Conservation (phyloP, 2,888 invertebrate species). For the Platycheirus rosarum region DNA sequence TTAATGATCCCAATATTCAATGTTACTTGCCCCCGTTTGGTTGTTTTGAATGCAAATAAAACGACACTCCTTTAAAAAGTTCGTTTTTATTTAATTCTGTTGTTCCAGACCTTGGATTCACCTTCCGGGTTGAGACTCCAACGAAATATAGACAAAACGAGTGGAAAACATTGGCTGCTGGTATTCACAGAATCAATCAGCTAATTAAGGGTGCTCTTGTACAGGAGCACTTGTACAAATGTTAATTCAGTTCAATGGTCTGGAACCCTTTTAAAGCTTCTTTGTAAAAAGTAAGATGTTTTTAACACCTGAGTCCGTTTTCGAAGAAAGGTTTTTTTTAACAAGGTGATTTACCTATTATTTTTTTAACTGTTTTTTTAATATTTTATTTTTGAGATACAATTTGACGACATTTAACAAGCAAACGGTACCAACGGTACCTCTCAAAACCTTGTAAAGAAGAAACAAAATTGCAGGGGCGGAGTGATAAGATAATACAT, state of each 20-base stretch:
- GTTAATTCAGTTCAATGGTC: neutral
- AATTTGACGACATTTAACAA: too few species aligned
- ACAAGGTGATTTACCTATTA: too few species aligned
- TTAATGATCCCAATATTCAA: neutral
- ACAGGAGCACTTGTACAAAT: neutral
- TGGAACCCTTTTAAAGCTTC: neutral
- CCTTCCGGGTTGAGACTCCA: slow-evolving; percentile 12
- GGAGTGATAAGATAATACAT: too few species aligned
- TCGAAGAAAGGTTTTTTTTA: too few species aligned
- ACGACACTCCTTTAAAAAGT: neutral
- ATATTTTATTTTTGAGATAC: too few species aligned
- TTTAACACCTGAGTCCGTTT: neutral
- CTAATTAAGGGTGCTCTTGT: neutral
- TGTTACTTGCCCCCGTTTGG: neutral
- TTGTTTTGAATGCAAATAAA: neutral
- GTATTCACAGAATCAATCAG: too few species aligned
- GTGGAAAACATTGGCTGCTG: too few species aligned
- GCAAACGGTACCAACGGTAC: too few species aligned
- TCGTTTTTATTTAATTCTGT: neutral
- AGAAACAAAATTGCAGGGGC: too few species aligned
- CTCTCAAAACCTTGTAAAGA: too few species aligned
- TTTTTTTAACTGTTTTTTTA: too few species aligned
- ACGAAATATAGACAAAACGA: neutral
- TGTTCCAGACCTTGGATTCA: slow-evolving; percentile 5
- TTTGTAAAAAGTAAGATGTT: neutral